Evolutionary conservation across 2,888 invertebrate species (phyloP).

Genomic region (Agrochola lota): DNA sequence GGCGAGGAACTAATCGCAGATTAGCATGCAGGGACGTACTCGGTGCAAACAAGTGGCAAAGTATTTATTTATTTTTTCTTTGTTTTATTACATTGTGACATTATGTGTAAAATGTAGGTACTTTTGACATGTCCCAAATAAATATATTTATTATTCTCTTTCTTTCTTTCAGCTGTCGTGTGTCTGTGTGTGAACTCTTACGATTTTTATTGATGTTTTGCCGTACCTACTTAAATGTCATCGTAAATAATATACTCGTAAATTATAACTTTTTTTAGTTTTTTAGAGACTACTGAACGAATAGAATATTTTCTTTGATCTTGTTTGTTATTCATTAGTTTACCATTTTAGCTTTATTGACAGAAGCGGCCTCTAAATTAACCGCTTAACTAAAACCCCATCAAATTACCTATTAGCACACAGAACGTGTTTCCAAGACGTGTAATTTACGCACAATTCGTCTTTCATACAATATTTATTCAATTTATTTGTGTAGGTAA

Average conservation of each 20-base stretch:
- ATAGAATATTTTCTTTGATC: not conserved
- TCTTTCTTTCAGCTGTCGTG: no score
- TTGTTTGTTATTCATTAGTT: not conserved
- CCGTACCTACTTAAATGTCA: no score
- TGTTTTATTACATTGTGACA: no score
- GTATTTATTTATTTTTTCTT: not conserved
- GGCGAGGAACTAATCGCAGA: constrained; percentile 26
- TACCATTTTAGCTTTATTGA: constrained; percentile 16
- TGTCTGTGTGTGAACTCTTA: no score
- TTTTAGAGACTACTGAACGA: not conserved
- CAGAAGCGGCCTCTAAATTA: constrained; percentile 5
- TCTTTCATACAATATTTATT: constrained; percentile 14
- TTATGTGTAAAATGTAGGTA: no score
- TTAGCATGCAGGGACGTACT: constrained; percentile 45
- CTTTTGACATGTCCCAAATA: no score
- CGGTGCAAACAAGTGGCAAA: not conserved
- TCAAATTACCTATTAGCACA: constrained; percentile 18
- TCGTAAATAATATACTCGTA: no score
- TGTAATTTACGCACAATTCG: constrained; percentile 34
- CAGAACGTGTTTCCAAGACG: not conserved
- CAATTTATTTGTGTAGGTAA: constrained; percentile 13
- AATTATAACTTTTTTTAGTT: no score
- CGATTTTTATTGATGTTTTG: no score
- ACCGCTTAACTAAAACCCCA: not conserved
- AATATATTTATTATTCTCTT: no score